Conservation (phyloP, 1,140 invertebrate genomes). For the Papilio polyxenes region DNA sequence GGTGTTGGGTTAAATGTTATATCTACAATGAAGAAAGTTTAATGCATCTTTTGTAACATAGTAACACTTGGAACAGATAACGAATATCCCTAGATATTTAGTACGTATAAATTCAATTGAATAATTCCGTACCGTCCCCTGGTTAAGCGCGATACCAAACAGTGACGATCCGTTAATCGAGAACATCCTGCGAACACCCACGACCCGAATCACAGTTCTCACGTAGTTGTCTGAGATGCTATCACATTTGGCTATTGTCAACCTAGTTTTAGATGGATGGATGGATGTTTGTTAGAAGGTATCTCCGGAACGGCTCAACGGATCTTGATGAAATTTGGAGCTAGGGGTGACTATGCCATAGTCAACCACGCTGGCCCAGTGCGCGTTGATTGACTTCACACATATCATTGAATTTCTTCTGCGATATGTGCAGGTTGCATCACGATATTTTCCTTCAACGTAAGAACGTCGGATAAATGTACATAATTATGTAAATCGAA, state of each 20-base stretch:
- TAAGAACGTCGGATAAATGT: too few relatives aligned
- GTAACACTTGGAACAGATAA: background rate
- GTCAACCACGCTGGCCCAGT: too few relatives aligned
- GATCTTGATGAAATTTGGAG: too few relatives aligned
- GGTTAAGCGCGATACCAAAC: constrained; percentile 49
- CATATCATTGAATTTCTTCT: too few relatives aligned
- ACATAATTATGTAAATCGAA: too few relatives aligned
- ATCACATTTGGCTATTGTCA: background rate
- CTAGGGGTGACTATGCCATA: too few relatives aligned
- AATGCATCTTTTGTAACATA: background rate
- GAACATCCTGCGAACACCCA: constrained; percentile 52
- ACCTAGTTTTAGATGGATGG: too few relatives aligned
- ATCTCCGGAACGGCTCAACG: too few relatives aligned
- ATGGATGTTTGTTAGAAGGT: too few relatives aligned
- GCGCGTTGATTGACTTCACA: too few relatives aligned
- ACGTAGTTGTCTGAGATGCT: background rate
- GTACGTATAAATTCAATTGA: constrained; percentile 51
- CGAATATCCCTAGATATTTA: background rate
- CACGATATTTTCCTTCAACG: too few relatives aligned
- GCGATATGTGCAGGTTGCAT: too few relatives aligned
- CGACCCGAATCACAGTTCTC: constrained; percentile 37
- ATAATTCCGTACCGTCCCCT: constrained; percentile 50
- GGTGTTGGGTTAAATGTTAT: background rate
- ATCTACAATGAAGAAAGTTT: background rate
- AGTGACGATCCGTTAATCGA: constrained; percentile 52